These are phyloP conservation scores for Choristoneura rosaceana DNA, from an alignment of 2,888 invertebrate genomes.

Conservation along the genomic window DNA sequence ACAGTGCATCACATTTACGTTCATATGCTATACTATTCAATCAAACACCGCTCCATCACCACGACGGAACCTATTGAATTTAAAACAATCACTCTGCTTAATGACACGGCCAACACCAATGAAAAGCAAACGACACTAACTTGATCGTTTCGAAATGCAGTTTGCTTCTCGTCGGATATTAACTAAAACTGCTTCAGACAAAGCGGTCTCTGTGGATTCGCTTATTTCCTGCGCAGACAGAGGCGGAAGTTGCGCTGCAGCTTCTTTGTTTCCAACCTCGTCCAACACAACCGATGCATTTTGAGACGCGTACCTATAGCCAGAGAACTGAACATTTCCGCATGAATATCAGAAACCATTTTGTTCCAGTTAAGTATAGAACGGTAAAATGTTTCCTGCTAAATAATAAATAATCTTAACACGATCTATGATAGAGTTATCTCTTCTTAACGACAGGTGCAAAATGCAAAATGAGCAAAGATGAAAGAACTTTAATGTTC, in stretches of 20 bases:
- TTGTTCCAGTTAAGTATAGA: slow-evolving; percentile 6
- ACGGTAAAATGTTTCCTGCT: slow-evolving; percentile 5
- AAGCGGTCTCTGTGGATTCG: slow-evolving; percentile 67
- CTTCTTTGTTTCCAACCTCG: slow-evolving; percentile 53
- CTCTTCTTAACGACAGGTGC: slow-evolving; percentile 20
- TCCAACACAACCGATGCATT: slow-evolving; percentile 23
- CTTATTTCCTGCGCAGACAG: slow-evolving; percentile 80
- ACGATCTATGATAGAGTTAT: slow-evolving; percentile 20
- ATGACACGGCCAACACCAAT: slow-evolving; percentile 21
- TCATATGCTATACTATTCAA: background rate
- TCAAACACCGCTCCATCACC: slow-evolving; percentile 7
- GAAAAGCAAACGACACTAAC: slow-evolving; percentile 33
- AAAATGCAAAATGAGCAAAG: too few species aligned
- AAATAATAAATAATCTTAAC: slow-evolving; percentile 15
- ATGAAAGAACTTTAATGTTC: slow-evolving; percentile 9
- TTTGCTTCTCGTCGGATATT: slow-evolving; percentile 52
- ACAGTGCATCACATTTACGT: background rate
- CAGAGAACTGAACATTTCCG: slow-evolving; percentile 23
- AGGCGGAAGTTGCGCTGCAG: slow-evolving; percentile 63
- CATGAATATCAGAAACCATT: slow-evolving; percentile 18
- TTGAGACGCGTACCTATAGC: slow-evolving; percentile 32
- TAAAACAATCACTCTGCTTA: slow-evolving; percentile 16
- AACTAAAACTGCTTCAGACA: slow-evolving; percentile 60
- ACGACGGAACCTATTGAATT: background rate
- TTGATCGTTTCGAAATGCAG: slow-evolving; percentile 44